A percentile compares a stretch with the other conserved stretches of the same genome.
phyloP scores from a whole-genome alignment of 2,113 vertebrate species.

The Girardinichthys multiradiatus region DNA sequence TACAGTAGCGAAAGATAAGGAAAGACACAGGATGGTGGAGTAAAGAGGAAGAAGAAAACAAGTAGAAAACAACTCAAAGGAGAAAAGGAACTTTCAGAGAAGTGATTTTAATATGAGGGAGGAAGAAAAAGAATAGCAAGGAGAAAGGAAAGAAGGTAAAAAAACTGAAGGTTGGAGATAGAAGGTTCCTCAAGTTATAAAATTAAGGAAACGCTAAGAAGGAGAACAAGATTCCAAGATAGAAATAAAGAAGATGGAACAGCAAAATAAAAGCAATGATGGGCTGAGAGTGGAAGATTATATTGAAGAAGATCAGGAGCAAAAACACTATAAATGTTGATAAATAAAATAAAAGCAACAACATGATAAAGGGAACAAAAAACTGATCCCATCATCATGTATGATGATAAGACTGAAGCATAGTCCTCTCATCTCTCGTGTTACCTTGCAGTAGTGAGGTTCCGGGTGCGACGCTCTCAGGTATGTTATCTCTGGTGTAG shows the following conservation, averaged over 20 bases:
- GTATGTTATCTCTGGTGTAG: conserved; percentile 87
- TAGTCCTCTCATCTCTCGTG: conserved; percentile 10
- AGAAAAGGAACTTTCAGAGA: not conserved
- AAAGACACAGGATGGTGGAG: not conserved
- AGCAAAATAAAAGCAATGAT: not conserved
- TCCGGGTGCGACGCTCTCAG: conserved; percentile 83
- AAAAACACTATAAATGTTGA: not conserved
- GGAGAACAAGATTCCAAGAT: not conserved
- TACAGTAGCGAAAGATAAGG: not conserved
- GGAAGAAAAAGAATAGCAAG: not conserved
- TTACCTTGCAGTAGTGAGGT: conserved; percentile 88
- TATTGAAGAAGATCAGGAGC: not conserved
- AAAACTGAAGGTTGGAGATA: not conserved
- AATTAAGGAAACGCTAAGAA: too few species aligned
- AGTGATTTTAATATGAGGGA: not conserved
- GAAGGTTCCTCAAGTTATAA: not conserved
- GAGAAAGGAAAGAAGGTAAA: not conserved
- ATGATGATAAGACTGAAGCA: not conserved
- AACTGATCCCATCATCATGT: not conserved
- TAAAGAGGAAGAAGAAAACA: not conserved
- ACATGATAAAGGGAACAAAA: not conserved
- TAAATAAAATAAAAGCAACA: not conserved
- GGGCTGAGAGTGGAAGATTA: not conserved
- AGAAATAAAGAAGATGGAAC: not conserved
- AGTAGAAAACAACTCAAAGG: not conserved